A percentile compares a stretch with the other conserved stretches of the same genome.
phyloP scores from a whole-genome alignment of 53 echinoderm and acorn worm genomes.

The Apostichopus leukothele region DNA sequence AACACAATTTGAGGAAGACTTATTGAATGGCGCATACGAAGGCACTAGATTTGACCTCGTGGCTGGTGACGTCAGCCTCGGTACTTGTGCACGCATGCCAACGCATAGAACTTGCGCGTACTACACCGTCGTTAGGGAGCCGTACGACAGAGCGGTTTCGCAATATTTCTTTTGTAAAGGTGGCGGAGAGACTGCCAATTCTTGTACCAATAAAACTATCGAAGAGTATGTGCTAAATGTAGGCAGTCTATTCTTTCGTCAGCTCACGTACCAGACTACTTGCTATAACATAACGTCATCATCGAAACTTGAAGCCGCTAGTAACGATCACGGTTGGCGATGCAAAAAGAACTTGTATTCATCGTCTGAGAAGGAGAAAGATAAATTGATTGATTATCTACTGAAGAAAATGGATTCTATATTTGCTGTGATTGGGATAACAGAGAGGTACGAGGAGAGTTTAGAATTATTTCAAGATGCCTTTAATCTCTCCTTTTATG shows the following conservation, averaged over 20 bases:
- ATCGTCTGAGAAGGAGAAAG: not conserved
- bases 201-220: conserved; percentile 19
- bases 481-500: not conserved
- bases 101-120: not conserved
- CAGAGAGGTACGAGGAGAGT: not conserved
- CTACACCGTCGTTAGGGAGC: conserved; percentile 31
- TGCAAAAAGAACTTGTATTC: not conserved
- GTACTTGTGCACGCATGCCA: not conserved
- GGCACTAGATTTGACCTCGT: not conserved
- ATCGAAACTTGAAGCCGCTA: not conserved
- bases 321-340: not conserved
- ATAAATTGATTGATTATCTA: not conserved
- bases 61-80: not conserved
- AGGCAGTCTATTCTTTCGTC: conserved; percentile 6
- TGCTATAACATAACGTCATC: not conserved
- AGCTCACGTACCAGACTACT: not conserved
- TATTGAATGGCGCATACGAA: not conserved
- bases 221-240: conserved; percentile 19
- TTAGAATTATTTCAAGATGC: conserved; percentile 16
- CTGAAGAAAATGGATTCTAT: conserved; percentile 3
- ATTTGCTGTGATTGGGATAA: conserved; percentile 26
- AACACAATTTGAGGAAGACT: not conserved
- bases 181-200: not conserved
- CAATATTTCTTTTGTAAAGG: conserved; percentile 27
- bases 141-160: conserved; percentile 14